phyloP scores from a whole-genome alignment of 2,888 invertebrate species.

The Troglohyphantes excavatus region DNA sequence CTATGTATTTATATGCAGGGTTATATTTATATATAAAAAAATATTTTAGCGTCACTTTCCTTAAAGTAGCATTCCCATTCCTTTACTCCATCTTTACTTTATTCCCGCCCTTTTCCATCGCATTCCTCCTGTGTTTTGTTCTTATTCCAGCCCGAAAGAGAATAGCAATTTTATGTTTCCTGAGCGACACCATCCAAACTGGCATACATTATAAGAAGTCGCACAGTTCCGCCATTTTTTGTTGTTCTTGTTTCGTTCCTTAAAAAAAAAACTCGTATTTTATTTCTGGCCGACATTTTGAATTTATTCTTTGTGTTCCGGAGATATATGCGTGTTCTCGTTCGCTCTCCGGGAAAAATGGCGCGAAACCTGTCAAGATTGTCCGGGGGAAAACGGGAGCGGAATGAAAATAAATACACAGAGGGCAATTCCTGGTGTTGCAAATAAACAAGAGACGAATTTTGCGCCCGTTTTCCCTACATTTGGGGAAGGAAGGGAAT shows the following conservation, averaged over 20 bases:
- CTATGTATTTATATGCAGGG: slow-evolving; percentile 49
- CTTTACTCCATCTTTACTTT: slow-evolving; percentile 7
- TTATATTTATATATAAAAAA: slow-evolving; percentile 54
- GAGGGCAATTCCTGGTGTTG: slow-evolving; percentile 9
- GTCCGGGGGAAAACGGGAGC: slow-evolving; percentile 27
- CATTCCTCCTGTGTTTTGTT: slow-evolving; percentile 19
- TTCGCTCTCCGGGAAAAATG: neutral
- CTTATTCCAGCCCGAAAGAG: neutral
- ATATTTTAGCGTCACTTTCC: slow-evolving; percentile 62
- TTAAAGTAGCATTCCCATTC: slow-evolving; percentile 23
- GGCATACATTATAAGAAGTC: slow-evolving; percentile 70
- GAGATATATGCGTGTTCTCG: neutral
- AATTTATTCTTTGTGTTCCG: slow-evolving; percentile 42
- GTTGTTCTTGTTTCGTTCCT: neutral
- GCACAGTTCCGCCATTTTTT: slow-evolving; percentile 12
- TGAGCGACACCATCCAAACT: slow-evolving; percentile 26
- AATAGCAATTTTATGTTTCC: slow-evolving; percentile 64
- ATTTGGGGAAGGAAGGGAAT: neutral
- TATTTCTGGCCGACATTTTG: neutral
- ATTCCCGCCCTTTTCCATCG: slow-evolving; percentile 13
- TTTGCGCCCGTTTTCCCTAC: slow-evolving; percentile 23
- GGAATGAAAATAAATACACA: slow-evolving; percentile 35
- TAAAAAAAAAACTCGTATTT: neutral
- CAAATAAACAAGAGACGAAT: slow-evolving; percentile 50
- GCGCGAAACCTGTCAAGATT: slow-evolving; percentile 50